These are phyloP conservation scores for Menura novaehollandiae DNA, from an alignment of 2,113 vertebrate genomes.

Conservation along the genomic window DNA sequence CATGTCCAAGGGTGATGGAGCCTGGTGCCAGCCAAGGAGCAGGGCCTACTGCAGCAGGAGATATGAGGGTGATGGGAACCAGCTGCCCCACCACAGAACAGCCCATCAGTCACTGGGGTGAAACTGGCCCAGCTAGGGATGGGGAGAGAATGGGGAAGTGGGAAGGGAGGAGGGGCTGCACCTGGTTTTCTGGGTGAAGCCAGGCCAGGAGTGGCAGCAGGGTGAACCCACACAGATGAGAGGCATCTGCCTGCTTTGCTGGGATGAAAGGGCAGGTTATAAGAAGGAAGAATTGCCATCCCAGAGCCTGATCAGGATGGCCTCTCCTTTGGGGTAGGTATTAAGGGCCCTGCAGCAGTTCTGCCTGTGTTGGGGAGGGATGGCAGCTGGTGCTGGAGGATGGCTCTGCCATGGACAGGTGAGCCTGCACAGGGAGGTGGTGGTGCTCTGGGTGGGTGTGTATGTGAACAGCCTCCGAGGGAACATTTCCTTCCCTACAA, in stretches of 20 bases:
- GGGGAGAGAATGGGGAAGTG: accelerated
- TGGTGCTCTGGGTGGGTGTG: neutral
- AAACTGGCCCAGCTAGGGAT: neutral
- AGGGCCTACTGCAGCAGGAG: neutral
- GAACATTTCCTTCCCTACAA: neutral
- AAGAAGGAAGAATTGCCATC: accelerated
- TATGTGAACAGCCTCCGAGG: neutral
- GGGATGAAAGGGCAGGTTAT: neutral
- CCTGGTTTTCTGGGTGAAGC: too few relatives aligned
- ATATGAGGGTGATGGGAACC: neutral
- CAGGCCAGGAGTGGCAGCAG: neutral
- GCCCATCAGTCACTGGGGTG: neutral
- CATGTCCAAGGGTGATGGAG: accelerated
- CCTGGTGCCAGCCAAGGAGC: too few relatives aligned
- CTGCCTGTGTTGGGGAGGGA: neutral
- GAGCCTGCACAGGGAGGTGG: accelerated
- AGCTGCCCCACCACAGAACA: neutral
- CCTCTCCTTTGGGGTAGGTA: neutral
- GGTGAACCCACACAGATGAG: accelerated
- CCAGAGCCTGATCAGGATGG: accelerated
- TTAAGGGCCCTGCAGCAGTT: neutral
- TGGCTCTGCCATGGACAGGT: neutral
- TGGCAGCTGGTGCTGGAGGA: neutral
- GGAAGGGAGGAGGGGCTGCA: neutral
- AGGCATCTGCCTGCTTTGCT: neutral